Conservation (phyloP, 2,113 vertebrate species). For the Heloderma charlesbogerti region DNA sequence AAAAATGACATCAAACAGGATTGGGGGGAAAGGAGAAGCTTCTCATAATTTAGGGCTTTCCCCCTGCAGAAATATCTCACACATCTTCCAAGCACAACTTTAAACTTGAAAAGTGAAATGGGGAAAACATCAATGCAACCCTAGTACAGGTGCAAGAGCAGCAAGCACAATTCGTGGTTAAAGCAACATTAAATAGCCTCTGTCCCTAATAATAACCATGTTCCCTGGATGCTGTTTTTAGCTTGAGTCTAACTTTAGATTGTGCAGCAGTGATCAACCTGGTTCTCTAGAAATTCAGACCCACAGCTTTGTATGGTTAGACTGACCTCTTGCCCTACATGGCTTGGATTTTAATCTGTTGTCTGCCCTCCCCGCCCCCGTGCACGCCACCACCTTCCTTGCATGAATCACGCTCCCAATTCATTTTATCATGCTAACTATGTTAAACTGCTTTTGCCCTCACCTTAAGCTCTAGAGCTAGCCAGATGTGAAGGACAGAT, state of each 20-base stretch:
- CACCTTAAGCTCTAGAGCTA: conserved; percentile 39
- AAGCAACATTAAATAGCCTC: not conserved
- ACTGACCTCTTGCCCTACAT: conserved; percentile 33
- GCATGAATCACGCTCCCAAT: conserved; percentile 24
- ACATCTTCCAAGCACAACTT: not conserved
- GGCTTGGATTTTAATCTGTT: conserved; percentile 42
- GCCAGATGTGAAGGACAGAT: conserved; percentile 52
- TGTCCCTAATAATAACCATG: too few species aligned
- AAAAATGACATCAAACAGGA: not conserved
- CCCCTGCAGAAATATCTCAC: not conserved
- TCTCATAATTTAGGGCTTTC: too few species aligned
- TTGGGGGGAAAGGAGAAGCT: too few species aligned
- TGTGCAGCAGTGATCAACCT: not conserved
- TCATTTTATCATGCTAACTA: conserved; percentile 31
- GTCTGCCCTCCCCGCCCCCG: not conserved
- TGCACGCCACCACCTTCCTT: too few species aligned
- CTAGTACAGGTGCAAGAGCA: not conserved
- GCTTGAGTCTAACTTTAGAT: conserved; percentile 14
- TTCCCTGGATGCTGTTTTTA: not conserved
- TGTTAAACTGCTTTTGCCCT: conserved; percentile 23
- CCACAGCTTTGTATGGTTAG: conserved; percentile 27
- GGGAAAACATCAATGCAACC: not conserved
- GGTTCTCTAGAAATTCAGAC: conserved; percentile 23
- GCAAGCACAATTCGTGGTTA: not conserved
- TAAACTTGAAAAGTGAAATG: not conserved